These are phyloP conservation scores for Rhingia rostrata DNA, from an alignment of 2,888 invertebrate genomes.

Conservation along the genomic window DNA sequence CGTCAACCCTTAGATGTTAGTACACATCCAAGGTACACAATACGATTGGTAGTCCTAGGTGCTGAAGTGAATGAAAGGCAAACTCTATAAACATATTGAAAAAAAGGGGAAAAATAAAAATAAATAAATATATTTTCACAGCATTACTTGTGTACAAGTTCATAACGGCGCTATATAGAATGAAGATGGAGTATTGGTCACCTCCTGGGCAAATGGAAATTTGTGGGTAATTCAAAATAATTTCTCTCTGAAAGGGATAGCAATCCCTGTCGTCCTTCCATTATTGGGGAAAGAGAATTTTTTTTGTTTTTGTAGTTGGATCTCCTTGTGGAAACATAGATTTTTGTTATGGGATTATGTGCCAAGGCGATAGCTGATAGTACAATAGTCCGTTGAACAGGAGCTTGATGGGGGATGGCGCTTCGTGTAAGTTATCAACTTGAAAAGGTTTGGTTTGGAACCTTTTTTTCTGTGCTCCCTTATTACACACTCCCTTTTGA, in stretches of 20 bases:
- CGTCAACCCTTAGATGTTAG: neutral
- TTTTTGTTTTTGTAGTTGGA: conserved; percentile 15
- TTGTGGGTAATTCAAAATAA: conserved; percentile 38
- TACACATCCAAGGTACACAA: neutral
- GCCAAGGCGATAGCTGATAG: neutral
- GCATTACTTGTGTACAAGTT: neutral
- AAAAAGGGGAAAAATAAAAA: neutral
- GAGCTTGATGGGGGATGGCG: neutral
- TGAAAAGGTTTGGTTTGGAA: conserved; percentile 33
- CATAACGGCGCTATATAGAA: conserved; percentile 2
- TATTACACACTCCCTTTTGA: conserved; percentile 23
- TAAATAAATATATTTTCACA: conserved; percentile 23
- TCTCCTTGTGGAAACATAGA: neutral
- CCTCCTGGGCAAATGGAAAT: conserved; percentile 16
- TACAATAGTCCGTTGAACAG: neutral
- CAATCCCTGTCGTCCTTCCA: conserved; percentile 25
- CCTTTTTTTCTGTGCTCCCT: conserved; percentile 3
- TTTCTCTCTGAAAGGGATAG: conserved; percentile 35
- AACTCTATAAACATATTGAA: no score
- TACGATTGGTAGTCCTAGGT: neutral
- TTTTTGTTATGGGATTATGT: neutral
- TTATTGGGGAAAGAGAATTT: conserved; percentile 1
- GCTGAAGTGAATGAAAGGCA: neutral
- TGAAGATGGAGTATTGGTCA: neutral
- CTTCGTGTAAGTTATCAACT: conserved; percentile 9